phyloP scores from a whole-genome alignment of 2,113 vertebrate species.

The Nyctibius bracteatus region DNA sequence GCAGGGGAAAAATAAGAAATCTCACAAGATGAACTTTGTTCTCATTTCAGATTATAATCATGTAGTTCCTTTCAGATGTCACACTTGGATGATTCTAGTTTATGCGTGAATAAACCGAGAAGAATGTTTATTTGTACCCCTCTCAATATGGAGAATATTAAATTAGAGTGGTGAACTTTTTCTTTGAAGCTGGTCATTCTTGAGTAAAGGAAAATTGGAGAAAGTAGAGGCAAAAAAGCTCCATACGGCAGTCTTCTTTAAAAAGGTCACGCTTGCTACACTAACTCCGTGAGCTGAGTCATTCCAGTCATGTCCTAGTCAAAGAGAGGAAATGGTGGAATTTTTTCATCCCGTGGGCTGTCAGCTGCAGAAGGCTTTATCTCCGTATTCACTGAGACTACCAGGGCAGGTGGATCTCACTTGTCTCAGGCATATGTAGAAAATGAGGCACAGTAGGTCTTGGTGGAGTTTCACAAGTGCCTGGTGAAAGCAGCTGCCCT shows the following conservation, averaged over 20 bases:
- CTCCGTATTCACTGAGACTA: not conserved
- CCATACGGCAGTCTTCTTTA: not conserved
- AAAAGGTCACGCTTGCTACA: not conserved
- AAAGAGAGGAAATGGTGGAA: not conserved
- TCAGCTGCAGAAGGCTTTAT: not conserved
- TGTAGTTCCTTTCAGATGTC: constrained; percentile 14
- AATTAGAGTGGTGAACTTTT: constrained; percentile 10
- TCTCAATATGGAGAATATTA: constrained; percentile 20
- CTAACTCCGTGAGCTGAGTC: not conserved
- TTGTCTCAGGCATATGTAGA: not conserved
- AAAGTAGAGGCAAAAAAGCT: not conserved
- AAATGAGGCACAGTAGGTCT: not conserved
- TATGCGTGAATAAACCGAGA: constrained; percentile 8
- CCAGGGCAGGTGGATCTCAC: not conserved
- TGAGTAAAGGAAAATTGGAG: not conserved
- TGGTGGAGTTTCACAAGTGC: not conserved
- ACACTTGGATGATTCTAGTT: not conserved
- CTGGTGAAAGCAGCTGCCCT: not conserved
- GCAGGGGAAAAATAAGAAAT: constrained; percentile 12
- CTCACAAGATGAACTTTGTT: not conserved
- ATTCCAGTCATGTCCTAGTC: not conserved
- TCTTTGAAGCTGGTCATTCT: constrained; percentile 9
- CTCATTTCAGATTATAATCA: constrained; percentile 32
- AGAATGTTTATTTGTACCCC: constrained; percentile 38
- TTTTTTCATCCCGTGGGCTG: not conserved